phyloP scores from a whole-genome alignment of 2,113 vertebrate genomes.

The Gallinago paraguaiae region DNA sequence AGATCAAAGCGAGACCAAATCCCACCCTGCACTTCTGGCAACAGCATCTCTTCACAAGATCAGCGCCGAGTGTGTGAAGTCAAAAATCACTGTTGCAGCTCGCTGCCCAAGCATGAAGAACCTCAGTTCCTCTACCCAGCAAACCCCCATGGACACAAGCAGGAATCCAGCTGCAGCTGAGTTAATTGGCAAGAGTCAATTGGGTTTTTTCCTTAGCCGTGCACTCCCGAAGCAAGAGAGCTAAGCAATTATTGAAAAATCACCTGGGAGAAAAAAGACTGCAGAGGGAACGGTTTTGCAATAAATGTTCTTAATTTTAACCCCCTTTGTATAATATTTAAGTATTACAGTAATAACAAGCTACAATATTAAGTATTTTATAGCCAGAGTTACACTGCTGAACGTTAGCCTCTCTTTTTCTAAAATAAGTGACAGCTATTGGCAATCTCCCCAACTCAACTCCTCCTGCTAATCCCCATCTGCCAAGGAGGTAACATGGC shows the following conservation, averaged over 20 bases:
- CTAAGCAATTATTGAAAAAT: not conserved
- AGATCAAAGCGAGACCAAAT: constrained; percentile 38
- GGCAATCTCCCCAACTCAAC: not conserved
- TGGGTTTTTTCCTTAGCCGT: not conserved
- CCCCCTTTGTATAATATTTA: not conserved
- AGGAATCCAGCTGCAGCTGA: not conserved
- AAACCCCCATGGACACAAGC: not conserved
- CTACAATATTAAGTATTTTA: not conserved
- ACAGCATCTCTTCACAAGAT: constrained; percentile 20
- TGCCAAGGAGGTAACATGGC: not conserved
- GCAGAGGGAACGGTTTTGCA: not conserved
- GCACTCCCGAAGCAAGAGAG: not conserved
- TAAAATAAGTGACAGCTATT: not conserved
- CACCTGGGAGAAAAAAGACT: not conserved
- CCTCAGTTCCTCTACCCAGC: not conserved
- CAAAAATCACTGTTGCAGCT: not conserved
- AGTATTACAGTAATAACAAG: not conserved
- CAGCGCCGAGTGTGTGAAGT: not conserved
- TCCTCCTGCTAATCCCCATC: constrained; percentile 12
- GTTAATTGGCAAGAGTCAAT: not conserved
- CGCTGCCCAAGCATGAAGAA: constrained; percentile 16
- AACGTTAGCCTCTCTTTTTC: not conserved
- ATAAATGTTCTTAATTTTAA: not conserved
- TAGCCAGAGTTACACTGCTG: not conserved
- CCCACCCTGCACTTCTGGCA: not conserved